Conservation (phyloP, 2,888 invertebrate genomes). For the Aphrophora alni region DNA sequence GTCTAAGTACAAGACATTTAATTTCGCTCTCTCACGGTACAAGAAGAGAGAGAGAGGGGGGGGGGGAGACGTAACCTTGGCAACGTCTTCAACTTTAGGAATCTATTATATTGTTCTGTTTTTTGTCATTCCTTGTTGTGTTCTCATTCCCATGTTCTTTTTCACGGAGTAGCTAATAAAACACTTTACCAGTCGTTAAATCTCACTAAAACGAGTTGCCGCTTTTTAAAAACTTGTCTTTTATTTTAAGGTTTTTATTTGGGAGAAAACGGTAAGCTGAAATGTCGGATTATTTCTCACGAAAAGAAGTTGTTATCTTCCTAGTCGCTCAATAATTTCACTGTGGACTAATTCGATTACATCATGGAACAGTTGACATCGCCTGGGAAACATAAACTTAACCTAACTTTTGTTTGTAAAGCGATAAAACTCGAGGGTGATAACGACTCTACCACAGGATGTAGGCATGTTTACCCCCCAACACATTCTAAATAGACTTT, state of each 20-base stretch:
- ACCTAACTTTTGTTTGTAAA: neutral
- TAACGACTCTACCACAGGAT: neutral
- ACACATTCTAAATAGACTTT: neutral
- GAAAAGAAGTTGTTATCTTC: neutral
- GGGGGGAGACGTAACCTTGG: slow-evolving; percentile 18
- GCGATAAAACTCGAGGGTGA: neutral
- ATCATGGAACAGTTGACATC: neutral
- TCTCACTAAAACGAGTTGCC: neutral
- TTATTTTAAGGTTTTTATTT: too few species aligned
- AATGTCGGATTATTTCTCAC: too few species aligned
- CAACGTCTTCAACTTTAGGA: slow-evolving; percentile 17
- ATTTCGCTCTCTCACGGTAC: slow-evolving; percentile 19
- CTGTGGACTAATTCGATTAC: neutral
- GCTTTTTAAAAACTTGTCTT: neutral
- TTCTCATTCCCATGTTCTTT: slow-evolving; percentile 30
- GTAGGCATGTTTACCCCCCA: neutral
- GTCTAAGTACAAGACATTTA: neutral
- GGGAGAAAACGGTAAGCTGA: neutral
- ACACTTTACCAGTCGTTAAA: slow-evolving; percentile 19
- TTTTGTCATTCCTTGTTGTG: slow-evolving; percentile 17
- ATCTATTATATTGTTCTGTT: slow-evolving; percentile 33
- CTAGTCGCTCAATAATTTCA: neutral
- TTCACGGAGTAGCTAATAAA: slow-evolving; percentile 15
- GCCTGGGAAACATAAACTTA: slow-evolving; percentile 2
- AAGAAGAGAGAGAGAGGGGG: neutral